Percentiles rank a stretch among this genome's conserved stretches.
phyloP scores from a whole-genome alignment of 2,797 vertebrate species.

The Numenius phaeopus region DNA sequence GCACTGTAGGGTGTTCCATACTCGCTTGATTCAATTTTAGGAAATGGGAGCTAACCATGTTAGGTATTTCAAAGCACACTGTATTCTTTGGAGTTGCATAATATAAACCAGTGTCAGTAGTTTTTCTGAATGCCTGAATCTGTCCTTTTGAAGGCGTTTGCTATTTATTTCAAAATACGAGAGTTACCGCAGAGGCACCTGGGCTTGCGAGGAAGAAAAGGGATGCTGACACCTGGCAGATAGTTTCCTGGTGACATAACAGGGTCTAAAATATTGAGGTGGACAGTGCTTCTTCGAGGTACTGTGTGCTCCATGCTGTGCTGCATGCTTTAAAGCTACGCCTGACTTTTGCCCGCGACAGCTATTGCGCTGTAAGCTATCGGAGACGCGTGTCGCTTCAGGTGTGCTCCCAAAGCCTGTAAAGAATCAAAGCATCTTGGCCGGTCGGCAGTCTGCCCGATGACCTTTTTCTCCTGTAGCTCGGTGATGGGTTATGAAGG shows the following conservation, averaged over 20 bases:
- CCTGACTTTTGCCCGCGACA: conserved; percentile 80
- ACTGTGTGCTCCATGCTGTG: conserved; percentile 78
- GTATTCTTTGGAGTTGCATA: conserved; percentile 21
- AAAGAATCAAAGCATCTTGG: conserved; percentile 77
- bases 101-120: neutral
- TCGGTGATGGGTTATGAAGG: conserved; percentile 90
- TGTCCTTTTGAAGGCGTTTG: conserved; percentile 11
- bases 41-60: neutral
- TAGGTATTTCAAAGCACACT: neutral
- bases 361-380: conserved; percentile 83
- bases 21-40: conserved; percentile 21
- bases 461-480: conserved; percentile 88
- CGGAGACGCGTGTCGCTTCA: conserved; percentile 83
- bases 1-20: neutral
- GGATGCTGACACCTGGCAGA: conserved; percentile 83
- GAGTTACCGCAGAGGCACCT: neutral
- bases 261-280: conserved; percentile 76
- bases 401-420: conserved; percentile 85
- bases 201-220: conserved; percentile 49
- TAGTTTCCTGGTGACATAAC: conserved; percentile 77
- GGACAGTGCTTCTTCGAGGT: conserved; percentile 81
- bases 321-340: conserved; percentile 74
- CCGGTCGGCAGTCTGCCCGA: conserved; percentile 84
- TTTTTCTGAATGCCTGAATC: conserved; percentile 21
- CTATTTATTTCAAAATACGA: conserved; percentile 62